These are phyloP conservation scores for Hippocampus guttulatus DNA, from an alignment of 2,113 vertebrate species.

Conservation along the genomic window DNA sequence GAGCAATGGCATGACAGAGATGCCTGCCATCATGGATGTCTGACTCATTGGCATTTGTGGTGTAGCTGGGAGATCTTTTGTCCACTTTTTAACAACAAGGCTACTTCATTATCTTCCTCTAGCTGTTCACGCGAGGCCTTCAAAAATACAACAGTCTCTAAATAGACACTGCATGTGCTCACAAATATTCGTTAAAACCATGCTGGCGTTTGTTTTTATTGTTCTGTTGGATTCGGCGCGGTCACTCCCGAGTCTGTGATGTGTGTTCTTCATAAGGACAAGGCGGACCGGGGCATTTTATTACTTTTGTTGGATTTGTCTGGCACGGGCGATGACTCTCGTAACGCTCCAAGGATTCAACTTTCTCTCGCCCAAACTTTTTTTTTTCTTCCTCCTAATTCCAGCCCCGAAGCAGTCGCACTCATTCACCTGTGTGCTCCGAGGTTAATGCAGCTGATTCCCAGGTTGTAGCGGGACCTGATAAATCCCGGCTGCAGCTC, in stretches of 20 bases:
- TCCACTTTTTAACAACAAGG: not conserved
- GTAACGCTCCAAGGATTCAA: not conserved
- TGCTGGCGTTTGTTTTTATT: not conserved
- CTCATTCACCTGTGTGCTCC: conserved; percentile 88
- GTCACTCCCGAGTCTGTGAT: not conserved
- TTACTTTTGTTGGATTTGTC: not conserved
- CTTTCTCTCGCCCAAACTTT: not conserved
- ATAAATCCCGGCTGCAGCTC: conserved; percentile 98
- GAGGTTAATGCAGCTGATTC: conserved; percentile 97
- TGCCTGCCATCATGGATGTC: not conserved
- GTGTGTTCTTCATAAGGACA: not conserved
- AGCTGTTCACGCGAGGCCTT: too few species aligned
- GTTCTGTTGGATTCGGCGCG: not conserved
- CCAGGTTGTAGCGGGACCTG: conserved; percentile 93
- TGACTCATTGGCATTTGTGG: not conserved
- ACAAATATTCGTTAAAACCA: not conserved
- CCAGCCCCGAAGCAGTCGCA: not conserved
- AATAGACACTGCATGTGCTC: not conserved
- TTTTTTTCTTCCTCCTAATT: not conserved
- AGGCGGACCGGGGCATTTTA: not conserved
- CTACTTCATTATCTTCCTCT: too few species aligned
- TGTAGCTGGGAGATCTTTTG: not conserved
- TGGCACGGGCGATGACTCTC: not conserved
- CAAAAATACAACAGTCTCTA: too few species aligned
- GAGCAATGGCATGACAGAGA: not conserved